Conservation (phyloP, 2,888 invertebrate genomes). For the Lacanobia oleracea region DNA sequence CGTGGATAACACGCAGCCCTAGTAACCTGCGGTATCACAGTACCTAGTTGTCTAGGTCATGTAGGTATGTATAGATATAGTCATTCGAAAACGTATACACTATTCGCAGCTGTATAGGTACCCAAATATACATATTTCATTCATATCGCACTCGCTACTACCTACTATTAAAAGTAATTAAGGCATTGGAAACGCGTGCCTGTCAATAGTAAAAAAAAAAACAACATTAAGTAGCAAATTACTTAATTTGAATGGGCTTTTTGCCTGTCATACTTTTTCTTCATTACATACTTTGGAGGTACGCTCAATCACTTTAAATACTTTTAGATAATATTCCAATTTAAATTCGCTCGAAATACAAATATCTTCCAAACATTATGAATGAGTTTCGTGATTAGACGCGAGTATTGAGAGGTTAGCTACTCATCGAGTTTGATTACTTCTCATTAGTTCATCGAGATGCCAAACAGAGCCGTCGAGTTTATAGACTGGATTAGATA, state of each 20-base stretch:
- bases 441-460: conserved; percentile 20
- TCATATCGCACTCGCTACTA: not conserved
- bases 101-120: not conserved
- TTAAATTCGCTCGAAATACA: conserved; percentile 4
- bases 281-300: not conserved
- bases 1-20: too few species aligned
- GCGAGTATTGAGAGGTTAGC: conserved; percentile 8
- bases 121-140: conserved; percentile 5
- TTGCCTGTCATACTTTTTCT: not conserved
- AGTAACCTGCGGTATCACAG: too few species aligned
- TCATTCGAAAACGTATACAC: not conserved
- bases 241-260: not conserved
- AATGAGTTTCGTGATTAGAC: conserved; percentile 1
- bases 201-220: too few species aligned
- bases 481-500: not conserved
- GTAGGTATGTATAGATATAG: not conserved
- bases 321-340: not conserved
- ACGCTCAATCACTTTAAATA: not conserved
- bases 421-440: conserved; percentile 30
- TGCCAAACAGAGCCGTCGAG: conserved; percentile 6
- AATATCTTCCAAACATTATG: conserved; percentile 1
- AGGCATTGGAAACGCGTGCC: too few species aligned
- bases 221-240: too few species aligned
- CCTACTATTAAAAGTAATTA: too few species aligned
- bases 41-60: not conserved